Conservation (phyloP, 2,888 invertebrate species). For the Parasteatoda lunata region DNA sequence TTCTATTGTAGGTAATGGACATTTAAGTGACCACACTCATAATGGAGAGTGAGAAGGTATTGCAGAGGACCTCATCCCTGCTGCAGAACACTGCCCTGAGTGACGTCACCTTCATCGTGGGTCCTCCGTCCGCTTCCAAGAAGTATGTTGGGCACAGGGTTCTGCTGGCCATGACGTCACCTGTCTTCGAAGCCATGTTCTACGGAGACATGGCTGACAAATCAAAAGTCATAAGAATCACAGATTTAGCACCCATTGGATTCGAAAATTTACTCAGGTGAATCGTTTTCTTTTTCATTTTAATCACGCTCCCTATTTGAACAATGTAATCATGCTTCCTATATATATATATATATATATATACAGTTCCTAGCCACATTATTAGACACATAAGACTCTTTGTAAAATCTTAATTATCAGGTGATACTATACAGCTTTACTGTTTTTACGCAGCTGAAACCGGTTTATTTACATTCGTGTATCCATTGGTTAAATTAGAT, state of each 20-base stretch:
- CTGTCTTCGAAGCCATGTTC: constrained; percentile 71
- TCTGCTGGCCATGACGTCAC: constrained; percentile 71
- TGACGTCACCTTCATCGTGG: constrained; percentile 71
- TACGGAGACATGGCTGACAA: constrained; percentile 72
- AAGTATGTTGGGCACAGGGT: constrained; percentile 71
- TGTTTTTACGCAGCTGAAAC: no score
- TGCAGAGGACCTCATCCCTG: constrained; percentile 69
- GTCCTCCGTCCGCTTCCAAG: constrained; percentile 71
- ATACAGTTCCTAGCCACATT: no score
- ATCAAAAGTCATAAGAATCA: constrained; percentile 71
- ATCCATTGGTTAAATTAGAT: no score
- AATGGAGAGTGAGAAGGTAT: constrained; percentile 69
- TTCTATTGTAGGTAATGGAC: constrained; percentile 27
- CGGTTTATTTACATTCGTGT: no score
- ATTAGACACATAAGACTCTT: no score
- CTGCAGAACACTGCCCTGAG: constrained; percentile 72
- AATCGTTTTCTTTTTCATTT: not conserved
- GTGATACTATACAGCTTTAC: no score
- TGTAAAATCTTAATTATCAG: no score
- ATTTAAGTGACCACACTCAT: constrained; percentile 32
- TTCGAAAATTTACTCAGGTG: constrained; percentile 71
- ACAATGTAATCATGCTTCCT: not conserved
- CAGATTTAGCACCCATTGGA: constrained; percentile 71
- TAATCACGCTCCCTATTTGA: not conserved
- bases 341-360: no score